phyloP scores from a whole-genome alignment of 2,113 vertebrate genomes.

The Mohoua ochrocephala region DNA sequence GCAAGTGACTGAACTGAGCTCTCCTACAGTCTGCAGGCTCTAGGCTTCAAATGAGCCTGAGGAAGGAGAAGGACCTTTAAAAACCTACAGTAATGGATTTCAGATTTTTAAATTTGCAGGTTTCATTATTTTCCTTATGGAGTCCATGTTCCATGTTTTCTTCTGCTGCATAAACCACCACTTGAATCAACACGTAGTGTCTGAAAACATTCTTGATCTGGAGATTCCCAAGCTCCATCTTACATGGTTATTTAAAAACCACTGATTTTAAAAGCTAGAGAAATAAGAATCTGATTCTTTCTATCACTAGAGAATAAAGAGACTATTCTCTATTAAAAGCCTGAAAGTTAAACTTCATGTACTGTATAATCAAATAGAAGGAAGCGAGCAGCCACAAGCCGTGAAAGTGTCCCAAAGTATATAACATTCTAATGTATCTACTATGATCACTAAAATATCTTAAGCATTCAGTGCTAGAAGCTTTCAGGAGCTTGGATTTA shows the following conservation, averaged over 20 bases:
- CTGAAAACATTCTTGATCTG: not conserved
- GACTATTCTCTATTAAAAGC: not conserved
- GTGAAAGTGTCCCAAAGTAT: not conserved
- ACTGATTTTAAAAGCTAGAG: not conserved
- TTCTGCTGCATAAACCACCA: not conserved
- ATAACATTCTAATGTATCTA: not conserved
- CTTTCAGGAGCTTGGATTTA: not conserved
- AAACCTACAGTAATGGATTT: not conserved
- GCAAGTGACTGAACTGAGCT: not conserved
- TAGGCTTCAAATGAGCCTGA: not conserved
- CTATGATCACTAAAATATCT: not conserved
- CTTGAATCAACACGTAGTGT: not conserved
- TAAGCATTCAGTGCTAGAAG: not conserved
- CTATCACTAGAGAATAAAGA: not conserved
- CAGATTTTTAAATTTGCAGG: not conserved
- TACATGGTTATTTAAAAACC: not conserved
- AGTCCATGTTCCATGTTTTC: not conserved
- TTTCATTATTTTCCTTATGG: not conserved
- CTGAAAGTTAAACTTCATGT: not conserved
- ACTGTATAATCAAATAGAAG: not conserved
- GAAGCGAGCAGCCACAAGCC: not conserved
- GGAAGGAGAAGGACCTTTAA: not conserved
- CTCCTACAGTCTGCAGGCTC: not conserved
- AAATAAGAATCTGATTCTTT: not conserved
- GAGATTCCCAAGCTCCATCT: not conserved